A percentile compares a stretch with the other conserved stretches of the same genome.
Conservation (phyloP, 2,797 vertebrate genomes). For the Gambelia wislizenii region DNA sequence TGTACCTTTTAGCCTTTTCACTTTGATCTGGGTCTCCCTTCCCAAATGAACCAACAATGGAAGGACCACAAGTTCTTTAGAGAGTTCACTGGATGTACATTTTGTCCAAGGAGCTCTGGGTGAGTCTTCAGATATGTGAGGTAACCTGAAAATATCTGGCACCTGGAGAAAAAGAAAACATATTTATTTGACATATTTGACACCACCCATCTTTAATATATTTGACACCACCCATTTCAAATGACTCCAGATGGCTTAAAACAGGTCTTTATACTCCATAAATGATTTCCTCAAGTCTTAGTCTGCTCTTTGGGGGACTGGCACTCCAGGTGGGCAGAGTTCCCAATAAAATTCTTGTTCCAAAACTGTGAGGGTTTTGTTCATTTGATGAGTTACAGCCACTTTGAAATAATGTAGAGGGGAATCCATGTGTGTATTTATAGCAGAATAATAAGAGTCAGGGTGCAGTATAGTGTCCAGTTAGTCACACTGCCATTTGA, state of each 20-base stretch:
- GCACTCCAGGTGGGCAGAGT: not conserved
- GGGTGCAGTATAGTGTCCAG: not conserved
- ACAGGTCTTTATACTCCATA: not conserved
- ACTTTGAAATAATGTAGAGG: not conserved
- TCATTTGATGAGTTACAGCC: not conserved
- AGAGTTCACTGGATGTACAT: slow-evolving; percentile 55
- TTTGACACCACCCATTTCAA: slow-evolving; percentile 5
- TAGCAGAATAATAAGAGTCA: slow-evolving; percentile 27
- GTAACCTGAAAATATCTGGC: slow-evolving; percentile 68
- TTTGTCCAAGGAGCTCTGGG: slow-evolving; percentile 46
- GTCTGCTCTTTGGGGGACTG: not conserved
- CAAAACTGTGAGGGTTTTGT: slow-evolving; percentile 26
- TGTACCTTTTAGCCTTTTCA: slow-evolving; percentile 38
- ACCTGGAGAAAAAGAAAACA: slow-evolving; percentile 61
- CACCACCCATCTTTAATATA: not conserved
- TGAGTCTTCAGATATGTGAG: slow-evolving; percentile 60
- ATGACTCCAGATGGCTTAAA: not conserved
- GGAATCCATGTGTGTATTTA: slow-evolving; percentile 10
- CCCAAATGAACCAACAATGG: slow-evolving; percentile 64
- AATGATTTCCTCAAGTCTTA: not conserved
- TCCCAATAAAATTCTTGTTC: not conserved
- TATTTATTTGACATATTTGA: slow-evolving; percentile 2
- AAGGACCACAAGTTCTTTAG: slow-evolving; percentile 66
- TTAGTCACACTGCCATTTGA: slow-evolving; percentile 3
- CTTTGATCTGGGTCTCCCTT: slow-evolving; percentile 46